phyloP scores from a whole-genome alignment of 1,140 invertebrate genomes.

The Drosophila equinoxialis region DNA sequence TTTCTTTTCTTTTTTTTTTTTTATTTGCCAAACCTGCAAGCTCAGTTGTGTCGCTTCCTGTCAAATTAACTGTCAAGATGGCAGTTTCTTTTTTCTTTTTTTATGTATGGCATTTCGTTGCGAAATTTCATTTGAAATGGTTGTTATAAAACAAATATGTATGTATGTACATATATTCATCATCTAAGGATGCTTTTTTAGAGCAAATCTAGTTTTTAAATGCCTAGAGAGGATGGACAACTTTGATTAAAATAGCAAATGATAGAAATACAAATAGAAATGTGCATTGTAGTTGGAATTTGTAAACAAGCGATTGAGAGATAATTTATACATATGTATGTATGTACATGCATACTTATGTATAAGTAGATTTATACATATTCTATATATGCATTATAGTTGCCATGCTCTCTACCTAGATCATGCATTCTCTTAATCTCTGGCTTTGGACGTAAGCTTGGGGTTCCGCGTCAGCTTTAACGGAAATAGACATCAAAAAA shows the following conservation, averaged over 20 bases:
- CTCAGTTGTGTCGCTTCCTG: too few relatives aligned
- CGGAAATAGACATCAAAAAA: slow-evolving; percentile 56
- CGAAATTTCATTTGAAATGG: too few relatives aligned
- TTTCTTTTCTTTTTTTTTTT: background rate
- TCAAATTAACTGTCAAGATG: too few relatives aligned
- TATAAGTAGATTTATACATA: background rate
- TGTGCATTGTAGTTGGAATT: slow-evolving; percentile 61
- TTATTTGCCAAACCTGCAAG: slow-evolving; percentile 20
- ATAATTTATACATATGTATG: slow-evolving; percentile 30
- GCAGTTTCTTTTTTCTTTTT: too few relatives aligned
- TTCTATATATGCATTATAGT: background rate
- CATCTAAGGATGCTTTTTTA: too few relatives aligned
- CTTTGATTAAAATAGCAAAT: slow-evolving; percentile 64
- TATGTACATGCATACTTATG: slow-evolving; percentile 35
- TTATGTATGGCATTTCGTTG: too few relatives aligned
- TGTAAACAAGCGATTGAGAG: slow-evolving; percentile 70
- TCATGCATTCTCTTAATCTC: background rate
- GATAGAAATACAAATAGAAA: slow-evolving; percentile 54
- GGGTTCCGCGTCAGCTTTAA: slow-evolving; percentile 47
- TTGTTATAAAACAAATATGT: too few relatives aligned
- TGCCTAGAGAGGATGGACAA: slow-evolving; percentile 27
- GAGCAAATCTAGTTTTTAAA: too few relatives aligned
- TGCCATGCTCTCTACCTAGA: slow-evolving; percentile 13
- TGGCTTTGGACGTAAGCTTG: background rate
- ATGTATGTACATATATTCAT: too few relatives aligned